Base-by-base conservation (phyloP, 2,888 invertebrate species). In the Stenodera caucasica region DNA sequence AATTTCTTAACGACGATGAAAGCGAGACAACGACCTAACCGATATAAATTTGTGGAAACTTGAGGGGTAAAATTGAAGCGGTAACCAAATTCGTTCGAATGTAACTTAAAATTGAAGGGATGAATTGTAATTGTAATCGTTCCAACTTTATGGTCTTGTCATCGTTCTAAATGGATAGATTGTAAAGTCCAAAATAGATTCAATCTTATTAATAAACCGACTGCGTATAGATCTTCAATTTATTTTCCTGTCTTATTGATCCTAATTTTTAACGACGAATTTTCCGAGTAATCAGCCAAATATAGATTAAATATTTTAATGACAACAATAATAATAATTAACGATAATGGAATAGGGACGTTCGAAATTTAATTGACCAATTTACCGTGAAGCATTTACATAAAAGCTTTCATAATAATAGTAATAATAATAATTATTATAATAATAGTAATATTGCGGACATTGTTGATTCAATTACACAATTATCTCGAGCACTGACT, bases 41-140 rank as follows among this genome's bases (percentile, higher is more conserved):
- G 45, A 21, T 45, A 45, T 45, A 45, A 45, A 45, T 45, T 21
- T 18, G 45, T 45, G 21, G 45, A 45, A 45, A 45, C 21, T 45
- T 45, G 45, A 45, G 45, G 11, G 37, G 18, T n/a, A n/a, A n/a
- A 21, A 45, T 21, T 45, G 21, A 21, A 21, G 18, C 45, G 11
- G 21, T 45, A 21, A 45, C 45, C 18, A 45, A 45, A 45, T 45
- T 45, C 21, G 21, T 21, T 18, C 21, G 21, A 45, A 21, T 45
- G 21, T 21, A 21, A 45, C 45, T 18, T 45, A 21, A 45, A 45
- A 45, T 21, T 21, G 35, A 35, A 11, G 45, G 45, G 45, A 26
- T 26, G 26, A n/a, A n/a, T n/a, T n/a, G 26, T 26, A 6, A 12
- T 5, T 45, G 45, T 45, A 21, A 45, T 45, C 45, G 45, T 45